A percentile compares a stretch with the other conserved stretches of the same genome.
These are phyloP conservation scores for Astropecten irregularis DNA, from an alignment of 53 echinoderm and acorn worm species.

Conservation along the genomic window DNA sequence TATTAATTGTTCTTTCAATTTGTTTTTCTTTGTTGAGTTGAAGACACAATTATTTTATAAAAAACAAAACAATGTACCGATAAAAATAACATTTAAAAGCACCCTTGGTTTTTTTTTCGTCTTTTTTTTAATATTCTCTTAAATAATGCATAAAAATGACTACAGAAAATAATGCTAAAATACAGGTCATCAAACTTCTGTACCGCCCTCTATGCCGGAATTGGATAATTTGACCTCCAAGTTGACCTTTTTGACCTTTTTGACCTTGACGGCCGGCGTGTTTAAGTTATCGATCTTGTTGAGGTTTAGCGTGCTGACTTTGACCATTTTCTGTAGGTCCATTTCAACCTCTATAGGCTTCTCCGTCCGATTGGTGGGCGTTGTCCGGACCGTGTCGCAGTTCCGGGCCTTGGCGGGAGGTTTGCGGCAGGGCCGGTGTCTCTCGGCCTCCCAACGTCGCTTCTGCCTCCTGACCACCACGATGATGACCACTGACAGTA, in stretches of 20 bases:
- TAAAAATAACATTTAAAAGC: conserved; percentile 56
- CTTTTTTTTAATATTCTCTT: conserved; percentile 27
- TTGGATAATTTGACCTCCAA: conserved; percentile 82
- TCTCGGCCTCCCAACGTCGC: conserved; percentile 13
- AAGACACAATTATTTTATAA: conserved; percentile 11
- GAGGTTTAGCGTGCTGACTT: conserved; percentile 88
- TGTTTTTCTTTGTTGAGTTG: conserved; percentile 42
- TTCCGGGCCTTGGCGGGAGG: conserved; percentile 50
- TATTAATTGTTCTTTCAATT: not conserved
- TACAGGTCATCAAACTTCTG: conserved; percentile 82
- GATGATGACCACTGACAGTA: conserved; percentile 62
- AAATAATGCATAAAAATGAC: conserved; percentile 35
- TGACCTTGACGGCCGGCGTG: conserved; percentile 66
- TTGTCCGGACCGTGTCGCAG: conserved; percentile 2
- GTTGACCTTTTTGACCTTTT: conserved; percentile 98
- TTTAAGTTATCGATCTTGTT: conserved; percentile 78
- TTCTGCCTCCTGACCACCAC: conserved; percentile 51
- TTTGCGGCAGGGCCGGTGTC: not conserved
- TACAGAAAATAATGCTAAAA: not conserved
- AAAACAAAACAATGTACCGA: conserved; percentile 12
- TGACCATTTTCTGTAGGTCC: conserved; percentile 87
- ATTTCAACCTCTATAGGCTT: conserved; percentile 72
- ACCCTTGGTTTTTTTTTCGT: conserved; percentile 38
- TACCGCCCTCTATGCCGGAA: conserved; percentile 69
- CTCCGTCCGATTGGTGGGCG: conserved; percentile 21